Base-by-base conservation (phyloP, 2,113 vertebrate genomes). In the Leuciscus idus region DNA sequence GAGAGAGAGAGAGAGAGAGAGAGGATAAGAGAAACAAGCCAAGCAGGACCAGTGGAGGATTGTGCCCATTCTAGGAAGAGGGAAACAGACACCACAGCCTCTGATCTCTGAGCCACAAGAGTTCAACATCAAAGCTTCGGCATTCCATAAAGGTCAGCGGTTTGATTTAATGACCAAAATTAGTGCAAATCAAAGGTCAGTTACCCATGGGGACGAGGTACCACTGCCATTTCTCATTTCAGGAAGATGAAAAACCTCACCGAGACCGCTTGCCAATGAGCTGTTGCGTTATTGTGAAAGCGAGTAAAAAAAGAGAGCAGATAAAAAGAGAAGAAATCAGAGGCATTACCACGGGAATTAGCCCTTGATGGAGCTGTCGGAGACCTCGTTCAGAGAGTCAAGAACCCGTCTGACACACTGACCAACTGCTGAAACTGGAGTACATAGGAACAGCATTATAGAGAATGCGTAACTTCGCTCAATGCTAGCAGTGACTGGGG, bases 171-270 rank as follows among this genome's bases (percentile, higher is more conserved):
- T 90, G 89, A 89, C 81, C 28, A 70, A 88, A 89, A 91, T 92
- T 91, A 91, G 89, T 12, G 59, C 79, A 84, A 89, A 92, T 90
- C 88, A 90, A 90, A 90, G 90, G 87, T 89, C 87, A 88, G 85
- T 87, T 80, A 81, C 87, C 81, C 78, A 86, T 81, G 52, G 70
- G 78, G 55, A 83, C 55, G 28, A 66, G 85, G 85, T 87, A 82
- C 84, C 26, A 57, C 81, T 83, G 80, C 62, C 70, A 85, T 59
- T 85, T 83, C 85, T 74, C 26, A 64, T 90, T 81, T 73, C 55
- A 88, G 66, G 76, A 86, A 83, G 46, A 68, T 84, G 61, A 87
- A 87, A 84, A 81, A 81, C 6, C n/a, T 48, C n/a, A 81, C 2
- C 6, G 21, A 64, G 73, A 33, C 64, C 52, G 28, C 55, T 59